A percentile compares a stretch with the other conserved stretches of the same genome.
Conservation (phyloP, 2,888 invertebrate genomes). For the Malacosoma neustria region DNA sequence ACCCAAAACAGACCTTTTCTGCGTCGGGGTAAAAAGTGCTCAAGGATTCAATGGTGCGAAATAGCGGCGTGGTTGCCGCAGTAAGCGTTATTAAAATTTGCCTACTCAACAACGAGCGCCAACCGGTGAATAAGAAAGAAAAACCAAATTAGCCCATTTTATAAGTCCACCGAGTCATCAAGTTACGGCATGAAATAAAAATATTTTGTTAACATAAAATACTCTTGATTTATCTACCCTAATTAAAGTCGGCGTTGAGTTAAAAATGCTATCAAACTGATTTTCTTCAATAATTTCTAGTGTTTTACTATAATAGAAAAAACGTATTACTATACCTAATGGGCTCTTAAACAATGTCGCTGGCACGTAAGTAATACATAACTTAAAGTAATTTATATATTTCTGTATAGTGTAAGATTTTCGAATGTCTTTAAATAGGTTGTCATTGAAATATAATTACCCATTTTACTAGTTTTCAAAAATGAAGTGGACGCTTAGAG, state of each 20-base stretch:
- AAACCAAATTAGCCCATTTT: slow-evolving; percentile 51
- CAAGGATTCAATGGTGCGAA: slow-evolving; percentile 52
- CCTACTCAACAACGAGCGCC: slow-evolving; percentile 45
- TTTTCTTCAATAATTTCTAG: no score
- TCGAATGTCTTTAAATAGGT: no score
- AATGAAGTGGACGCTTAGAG: no score
- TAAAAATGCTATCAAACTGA: no score
- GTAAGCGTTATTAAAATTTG: slow-evolving; percentile 64
- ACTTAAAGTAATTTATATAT: no score
- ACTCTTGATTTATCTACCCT: slow-evolving; percentile 11
- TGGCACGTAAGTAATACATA: no score
- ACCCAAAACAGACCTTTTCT: slow-evolving; percentile 23
- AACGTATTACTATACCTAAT: no score
- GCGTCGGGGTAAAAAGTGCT: slow-evolving; percentile 41
- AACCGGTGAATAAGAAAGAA: slow-evolving; percentile 44
- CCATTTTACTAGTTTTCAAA: no score
- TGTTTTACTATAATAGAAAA: no score
- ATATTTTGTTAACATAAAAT: slow-evolving; percentile 18
- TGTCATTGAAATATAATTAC: no score
- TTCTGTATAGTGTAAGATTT: no score
- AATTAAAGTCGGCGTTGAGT: background rate
- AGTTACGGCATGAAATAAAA: slow-evolving; percentile 18
- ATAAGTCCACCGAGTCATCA: slow-evolving; percentile 46
- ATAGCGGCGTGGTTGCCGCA: slow-evolving; percentile 37
- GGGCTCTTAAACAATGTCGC: no score